Evolutionary conservation across 37 sponge, comb jelly and placozoan species (phyloP).

Genomic region (Mnemiopsis leidyi): DNA sequence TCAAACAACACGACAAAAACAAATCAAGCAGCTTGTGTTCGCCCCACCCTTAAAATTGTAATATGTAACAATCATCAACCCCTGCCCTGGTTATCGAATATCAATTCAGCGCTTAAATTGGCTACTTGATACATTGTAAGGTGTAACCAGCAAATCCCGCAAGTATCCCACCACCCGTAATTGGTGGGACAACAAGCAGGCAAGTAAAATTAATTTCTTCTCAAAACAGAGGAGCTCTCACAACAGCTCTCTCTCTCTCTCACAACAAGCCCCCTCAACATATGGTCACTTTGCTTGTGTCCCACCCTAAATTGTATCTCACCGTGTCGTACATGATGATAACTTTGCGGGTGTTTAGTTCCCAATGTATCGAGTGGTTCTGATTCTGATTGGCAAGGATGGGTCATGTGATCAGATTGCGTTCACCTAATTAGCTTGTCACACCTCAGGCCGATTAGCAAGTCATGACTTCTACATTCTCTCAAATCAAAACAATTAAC

Average conservation of each 20-base stretch:
- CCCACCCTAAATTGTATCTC: neutral
- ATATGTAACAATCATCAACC: neutral
- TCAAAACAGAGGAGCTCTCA: neutral
- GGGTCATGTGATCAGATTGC: neutral
- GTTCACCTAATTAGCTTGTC: neutral
- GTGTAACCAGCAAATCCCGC: neutral
- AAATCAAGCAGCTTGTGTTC: neutral
- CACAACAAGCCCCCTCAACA: neutral
- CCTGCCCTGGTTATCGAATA: neutral
- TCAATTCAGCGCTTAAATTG: neutral
- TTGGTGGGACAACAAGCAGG: neutral
- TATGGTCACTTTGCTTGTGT: neutral
- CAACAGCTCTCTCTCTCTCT: too few relatives aligned
- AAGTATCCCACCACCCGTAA: neutral
- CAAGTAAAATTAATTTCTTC: neutral
- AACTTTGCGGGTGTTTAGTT: neutral
- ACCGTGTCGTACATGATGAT: neutral
- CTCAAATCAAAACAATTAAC: slow-evolving; percentile 51
- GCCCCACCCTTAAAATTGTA: neutral
- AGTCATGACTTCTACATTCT: neutral
- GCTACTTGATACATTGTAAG: neutral
- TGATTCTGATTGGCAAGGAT: neutral
- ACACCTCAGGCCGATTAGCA: neutral
- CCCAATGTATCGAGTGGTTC: neutral
- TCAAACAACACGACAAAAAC: too few relatives aligned